Percentiles rank a stretch among this genome's conserved stretches.
Conservation (phyloP, 2,797 vertebrate species). For the Galagoides demidoff region DNA sequence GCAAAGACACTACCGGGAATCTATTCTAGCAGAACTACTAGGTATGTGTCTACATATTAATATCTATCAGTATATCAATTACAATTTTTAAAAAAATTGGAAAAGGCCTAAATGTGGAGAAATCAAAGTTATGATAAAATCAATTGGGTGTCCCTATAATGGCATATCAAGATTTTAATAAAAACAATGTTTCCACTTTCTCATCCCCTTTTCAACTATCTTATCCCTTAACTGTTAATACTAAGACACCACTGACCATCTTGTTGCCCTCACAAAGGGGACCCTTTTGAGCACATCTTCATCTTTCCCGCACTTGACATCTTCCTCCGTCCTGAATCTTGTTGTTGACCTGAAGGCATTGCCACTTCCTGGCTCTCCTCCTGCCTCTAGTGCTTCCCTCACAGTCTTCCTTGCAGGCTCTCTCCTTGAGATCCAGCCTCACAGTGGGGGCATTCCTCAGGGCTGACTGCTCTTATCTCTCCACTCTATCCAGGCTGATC, state of each 20-base stretch:
- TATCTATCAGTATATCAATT: background rate
- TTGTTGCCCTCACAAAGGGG: background rate
- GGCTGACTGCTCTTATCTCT: background rate
- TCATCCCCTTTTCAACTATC: background rate
- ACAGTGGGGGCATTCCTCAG: rapidly evolving
- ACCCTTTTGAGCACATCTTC: background rate
- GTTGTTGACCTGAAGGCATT: background rate
- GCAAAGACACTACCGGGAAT: background rate
- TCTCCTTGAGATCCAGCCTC: background rate
- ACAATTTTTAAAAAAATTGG: background rate
- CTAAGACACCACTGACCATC: background rate
- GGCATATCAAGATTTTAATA: background rate
- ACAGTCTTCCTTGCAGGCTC: background rate
- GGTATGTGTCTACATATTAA: background rate
- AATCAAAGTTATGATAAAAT: constrained; percentile 40
- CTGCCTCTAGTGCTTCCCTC: background rate
- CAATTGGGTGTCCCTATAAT: background rate
- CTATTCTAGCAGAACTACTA: background rate
- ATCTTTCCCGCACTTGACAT: background rate
- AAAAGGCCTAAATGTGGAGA: background rate
- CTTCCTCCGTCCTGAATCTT: background rate
- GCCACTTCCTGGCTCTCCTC: background rate
- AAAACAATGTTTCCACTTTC: background rate
- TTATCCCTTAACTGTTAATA: background rate
- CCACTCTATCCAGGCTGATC: background rate